Percentiles rank a stretch among this genome's conserved stretches.
phyloP scores from a whole-genome alignment of 2,797 vertebrate genomes.

The Margarornis squamiger region DNA sequence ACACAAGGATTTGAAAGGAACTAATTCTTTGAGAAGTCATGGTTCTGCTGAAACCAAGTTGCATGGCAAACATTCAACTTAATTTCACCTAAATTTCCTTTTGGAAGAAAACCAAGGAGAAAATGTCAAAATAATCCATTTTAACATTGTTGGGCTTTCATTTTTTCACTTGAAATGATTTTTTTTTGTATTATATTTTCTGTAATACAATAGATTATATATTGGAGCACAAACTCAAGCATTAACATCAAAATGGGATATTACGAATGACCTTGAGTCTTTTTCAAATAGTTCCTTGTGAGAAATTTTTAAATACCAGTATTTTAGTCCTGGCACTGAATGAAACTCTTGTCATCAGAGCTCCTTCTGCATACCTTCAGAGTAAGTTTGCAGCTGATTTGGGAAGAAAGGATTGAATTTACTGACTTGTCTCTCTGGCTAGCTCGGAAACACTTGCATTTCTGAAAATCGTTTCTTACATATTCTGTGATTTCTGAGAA shows the following conservation, averaged over 20 bases:
- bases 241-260: background rate
- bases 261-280: background rate
- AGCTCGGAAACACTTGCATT: background rate
- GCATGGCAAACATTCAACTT: background rate
- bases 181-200: slow-evolving; percentile 13
- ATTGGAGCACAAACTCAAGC: background rate
- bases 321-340: background rate
- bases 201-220: background rate
- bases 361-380: background rate
- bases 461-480: background rate
- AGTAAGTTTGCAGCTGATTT: background rate
- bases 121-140: slow-evolving; percentile 19
- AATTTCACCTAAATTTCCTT: background rate
- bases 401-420: background rate
- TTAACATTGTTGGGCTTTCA: background rate
- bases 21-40: background rate
- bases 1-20: background rate
- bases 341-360: background rate
- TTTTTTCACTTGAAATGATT: slow-evolving; percentile 18
- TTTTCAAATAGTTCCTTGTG: background rate
- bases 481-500: background rate
- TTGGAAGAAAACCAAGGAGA: background rate
- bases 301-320: background rate
- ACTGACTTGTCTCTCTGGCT: background rate
- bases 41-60: background rate